phyloP scores from a whole-genome alignment of 92 coral and sea anemone genomes.

The Scolanthus callimorphus region DNA sequence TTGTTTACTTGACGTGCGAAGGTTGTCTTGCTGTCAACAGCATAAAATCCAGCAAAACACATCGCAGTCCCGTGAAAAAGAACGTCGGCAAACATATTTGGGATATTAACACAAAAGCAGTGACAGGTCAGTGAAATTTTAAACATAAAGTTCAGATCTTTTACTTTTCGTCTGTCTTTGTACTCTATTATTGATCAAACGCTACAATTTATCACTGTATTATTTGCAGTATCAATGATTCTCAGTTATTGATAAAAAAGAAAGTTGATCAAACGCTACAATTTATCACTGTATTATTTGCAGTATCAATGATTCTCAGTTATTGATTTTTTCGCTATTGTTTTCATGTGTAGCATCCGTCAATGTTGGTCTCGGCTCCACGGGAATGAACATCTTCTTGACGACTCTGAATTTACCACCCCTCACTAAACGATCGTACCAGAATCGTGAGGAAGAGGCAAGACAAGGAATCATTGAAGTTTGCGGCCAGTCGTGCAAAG shows the following conservation, averaged over 20 bases:
- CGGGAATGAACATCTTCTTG: slow-evolving; percentile 20
- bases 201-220: not conserved
- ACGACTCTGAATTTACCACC: slow-evolving; percentile 27
- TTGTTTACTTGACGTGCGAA: no score
- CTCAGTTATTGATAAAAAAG: no score
- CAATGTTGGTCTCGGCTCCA: slow-evolving; percentile 27
- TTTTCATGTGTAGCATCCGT: slow-evolving; percentile 23
- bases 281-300: no score
- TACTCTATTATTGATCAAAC: no score
- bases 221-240: no score
- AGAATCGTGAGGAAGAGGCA: slow-evolving; percentile 29
- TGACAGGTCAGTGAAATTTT: no score
- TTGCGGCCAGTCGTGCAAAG: slow-evolving; percentile 6
- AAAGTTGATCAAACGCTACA: no score
- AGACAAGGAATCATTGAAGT: slow-evolving; percentile 21
- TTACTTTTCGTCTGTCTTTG: no score
- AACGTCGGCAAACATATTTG: slow-evolving; percentile 14
- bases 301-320: not conserved
- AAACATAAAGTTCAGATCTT: no score
- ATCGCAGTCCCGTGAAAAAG: slow-evolving; percentile 12
- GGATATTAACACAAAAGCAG: slow-evolving; percentile 35
- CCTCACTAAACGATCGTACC: slow-evolving; percentile 16
- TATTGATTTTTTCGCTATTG: slow-evolving; percentile 5
- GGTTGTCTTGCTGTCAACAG: no score
- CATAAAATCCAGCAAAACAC: slow-evolving; percentile 13